Evolutionary conservation across 2,113 vertebrate genomes (phyloP), one percentile per base, ranked within the genome.

Genomic region (Toxotes chatareus): DNA sequence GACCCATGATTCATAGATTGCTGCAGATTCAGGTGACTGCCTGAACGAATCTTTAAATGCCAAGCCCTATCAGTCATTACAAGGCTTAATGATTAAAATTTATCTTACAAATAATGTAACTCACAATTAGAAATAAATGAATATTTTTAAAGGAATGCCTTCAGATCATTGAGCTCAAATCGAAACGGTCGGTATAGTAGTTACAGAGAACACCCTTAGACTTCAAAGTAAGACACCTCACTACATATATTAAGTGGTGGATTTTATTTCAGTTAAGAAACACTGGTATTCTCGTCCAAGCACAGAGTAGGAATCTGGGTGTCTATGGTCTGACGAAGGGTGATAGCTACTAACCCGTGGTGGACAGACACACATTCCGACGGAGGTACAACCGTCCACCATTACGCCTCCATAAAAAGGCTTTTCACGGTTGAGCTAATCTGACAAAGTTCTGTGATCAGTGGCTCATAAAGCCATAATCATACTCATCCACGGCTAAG

Each of bases 391-490:
- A 76, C 44, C 86, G 91, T 90, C 82, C 93, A 93, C 90, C 91
- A 91, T 93, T 93, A 94, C 95, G 91, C 91, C 92, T 88, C 80
- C 86, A 91, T 90, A 90, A 91, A 92, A 91, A 89, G 91, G 91
- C 84, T 90, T 89, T 92, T 90, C 93, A 93, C 85, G 91, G 88
- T 89, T 90, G 90, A 92, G 91, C 93, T 92, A 90, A 90, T 93
- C 90, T 91, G 91, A 91, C 93, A 90, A 94, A 94, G 86, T 94
- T 94, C 44, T 88, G 78, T 88, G 85, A 93, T 89, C 91, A 87
- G 79, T 83, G 80, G 76, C 82, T 88, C 59, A 61, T 64, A 72
- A 70, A 85, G 51, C 79, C 56, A 60, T 61, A 74, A 75, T 66
- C 73, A 42, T 19, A 31, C 46, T 73, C 70, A 73, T 85, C 79